These are phyloP conservation scores for Scaeva pyrastri DNA, from an alignment of 2,888 invertebrate genomes.

Conservation along the genomic window DNA sequence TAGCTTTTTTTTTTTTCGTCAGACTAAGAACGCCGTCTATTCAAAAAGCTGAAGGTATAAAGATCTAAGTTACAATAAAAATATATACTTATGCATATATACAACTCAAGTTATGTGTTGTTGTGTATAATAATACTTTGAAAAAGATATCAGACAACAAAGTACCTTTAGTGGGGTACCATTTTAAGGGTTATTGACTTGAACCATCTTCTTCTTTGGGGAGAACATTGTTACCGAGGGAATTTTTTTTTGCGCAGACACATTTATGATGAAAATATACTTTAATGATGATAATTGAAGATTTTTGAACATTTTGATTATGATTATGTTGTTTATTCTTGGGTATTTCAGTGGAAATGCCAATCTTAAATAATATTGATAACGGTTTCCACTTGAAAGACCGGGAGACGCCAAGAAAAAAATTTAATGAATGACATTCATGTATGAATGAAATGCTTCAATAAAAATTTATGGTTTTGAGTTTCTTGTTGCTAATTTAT, in stretches of 20 bases:
- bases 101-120: conserved; percentile 1
- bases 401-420: no score
- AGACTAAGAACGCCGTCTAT: background rate
- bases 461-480: no score
- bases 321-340: background rate
- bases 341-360: background rate
- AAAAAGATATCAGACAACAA: conserved; percentile 49
- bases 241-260: conserved; percentile 18
- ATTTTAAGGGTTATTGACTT: conserved; percentile 62
- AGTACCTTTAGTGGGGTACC: background rate
- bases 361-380: background rate
- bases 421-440: no score
- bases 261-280: conserved; percentile 32
- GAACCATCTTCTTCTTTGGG: background rate
- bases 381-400: no score
- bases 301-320: background rate
- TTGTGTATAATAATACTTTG: conserved; percentile 14
- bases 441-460: no score
- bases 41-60: conserved; percentile 18
- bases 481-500: no score
- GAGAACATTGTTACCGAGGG: conserved; percentile 16
- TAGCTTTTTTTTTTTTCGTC: no score
- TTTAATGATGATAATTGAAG: conserved; percentile 42
- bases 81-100: background rate
- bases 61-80: background rate